These are phyloP conservation scores for Octonoba sinensis DNA, from an alignment of 2,888 invertebrate genomes.

Conservation along the genomic window DNA sequence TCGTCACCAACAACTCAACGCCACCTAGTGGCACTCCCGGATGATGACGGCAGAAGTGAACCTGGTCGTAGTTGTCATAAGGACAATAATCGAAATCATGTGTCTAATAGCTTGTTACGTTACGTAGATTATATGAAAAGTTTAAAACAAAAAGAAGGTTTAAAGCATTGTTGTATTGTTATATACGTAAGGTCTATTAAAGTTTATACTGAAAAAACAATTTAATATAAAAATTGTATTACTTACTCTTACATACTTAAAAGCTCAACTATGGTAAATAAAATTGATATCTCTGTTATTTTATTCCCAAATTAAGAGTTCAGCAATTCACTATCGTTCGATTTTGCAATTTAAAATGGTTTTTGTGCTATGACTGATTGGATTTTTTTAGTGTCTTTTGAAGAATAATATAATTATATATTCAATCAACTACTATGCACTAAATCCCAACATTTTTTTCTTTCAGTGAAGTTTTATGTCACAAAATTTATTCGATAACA, in stretches of 20 bases:
- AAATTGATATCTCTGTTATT: background rate
- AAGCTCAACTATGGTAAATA: conserved; percentile 38
- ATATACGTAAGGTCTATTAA: conserved; percentile 21
- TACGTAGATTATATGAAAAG: conserved; percentile 54
- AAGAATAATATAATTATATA: too few species aligned
- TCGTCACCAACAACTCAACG: conserved; percentile 51
- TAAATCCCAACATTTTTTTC: too few species aligned
- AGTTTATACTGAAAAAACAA: conserved; percentile 54
- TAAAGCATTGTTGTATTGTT: conserved; percentile 45
- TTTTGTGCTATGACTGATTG: too few species aligned
- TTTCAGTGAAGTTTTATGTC: too few species aligned
- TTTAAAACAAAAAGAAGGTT: conserved; percentile 27
- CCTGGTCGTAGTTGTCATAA: too few species aligned
- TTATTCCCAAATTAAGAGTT: too few species aligned
- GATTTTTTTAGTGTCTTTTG: too few species aligned
- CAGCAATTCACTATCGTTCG: too few species aligned
- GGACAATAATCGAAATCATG: conserved; percentile 15
- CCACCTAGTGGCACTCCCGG: conserved; percentile 51
- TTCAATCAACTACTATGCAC: too few species aligned
- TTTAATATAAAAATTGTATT: conserved; percentile 49
- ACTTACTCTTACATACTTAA: conserved; percentile 34
- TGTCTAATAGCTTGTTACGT: conserved; percentile 59
- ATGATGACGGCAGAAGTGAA: conserved; percentile 53
- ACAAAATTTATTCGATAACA: too few species aligned
- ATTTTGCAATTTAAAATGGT: too few species aligned